A percentile compares a stretch with the other conserved stretches of the same genome.
phyloP scores from a whole-genome alignment of 2,888 invertebrate genomes.

The Dendrolimus houi region DNA sequence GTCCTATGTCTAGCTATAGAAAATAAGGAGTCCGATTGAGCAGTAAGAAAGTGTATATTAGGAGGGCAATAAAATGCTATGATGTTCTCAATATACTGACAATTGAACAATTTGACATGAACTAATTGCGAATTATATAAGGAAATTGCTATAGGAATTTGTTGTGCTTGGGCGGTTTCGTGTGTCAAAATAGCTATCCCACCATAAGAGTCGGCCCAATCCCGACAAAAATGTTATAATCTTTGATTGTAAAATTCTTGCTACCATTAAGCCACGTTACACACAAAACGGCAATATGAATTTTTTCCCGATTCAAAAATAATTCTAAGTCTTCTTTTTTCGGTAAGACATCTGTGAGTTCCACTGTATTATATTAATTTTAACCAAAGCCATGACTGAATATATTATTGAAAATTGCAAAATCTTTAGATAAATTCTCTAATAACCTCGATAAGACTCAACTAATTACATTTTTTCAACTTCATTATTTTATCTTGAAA shows the following conservation, averaged over 20 bases:
- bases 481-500: neutral
- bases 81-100: constrained; percentile 3
- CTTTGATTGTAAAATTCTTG: constrained; percentile 7
- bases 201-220: constrained; percentile 15
- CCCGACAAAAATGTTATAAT: constrained; percentile 15
- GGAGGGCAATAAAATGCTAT: constrained; percentile 1
- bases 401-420: neutral
- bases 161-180: constrained; percentile 8
- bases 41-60: constrained; percentile 2
- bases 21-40: constrained; percentile 15
- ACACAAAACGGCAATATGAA: constrained; percentile 15
- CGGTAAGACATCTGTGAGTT: constrained; percentile 17
- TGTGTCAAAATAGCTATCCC: constrained; percentile 17
- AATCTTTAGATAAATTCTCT: neutral
- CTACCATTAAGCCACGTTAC: constrained; percentile 17
- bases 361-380: constrained; percentile 13
- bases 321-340: constrained; percentile 11
- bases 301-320: constrained; percentile 13
- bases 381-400: neutral
- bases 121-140: constrained; percentile 1
- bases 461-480: constrained; percentile 1
- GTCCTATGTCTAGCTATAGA: constrained; percentile 5
- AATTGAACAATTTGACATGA: constrained; percentile 2
- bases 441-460: neutral
- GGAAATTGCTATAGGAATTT: neutral